Percentiles rank a stretch among this genome's conserved stretches.
phyloP scores from a whole-genome alignment of 2,888 invertebrate genomes.

The Vannuccia rotundouncinata region DNA sequence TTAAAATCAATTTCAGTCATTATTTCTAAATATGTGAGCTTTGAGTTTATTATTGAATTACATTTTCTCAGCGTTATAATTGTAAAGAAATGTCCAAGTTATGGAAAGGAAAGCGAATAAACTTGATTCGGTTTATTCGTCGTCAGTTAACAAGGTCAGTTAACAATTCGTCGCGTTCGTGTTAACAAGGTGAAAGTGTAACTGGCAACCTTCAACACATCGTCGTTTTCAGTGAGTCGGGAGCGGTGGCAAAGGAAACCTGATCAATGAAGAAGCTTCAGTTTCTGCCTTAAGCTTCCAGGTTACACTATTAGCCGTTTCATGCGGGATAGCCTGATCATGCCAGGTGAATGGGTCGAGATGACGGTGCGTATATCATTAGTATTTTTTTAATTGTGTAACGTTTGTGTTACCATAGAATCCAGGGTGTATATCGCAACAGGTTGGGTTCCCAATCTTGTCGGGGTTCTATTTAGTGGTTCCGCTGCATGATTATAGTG shows the following conservation, averaged over 20 bases:
- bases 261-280: neutral
- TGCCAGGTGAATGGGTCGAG: conserved; percentile 9
- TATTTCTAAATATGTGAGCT: neutral
- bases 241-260: neutral
- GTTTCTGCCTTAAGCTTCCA: neutral
- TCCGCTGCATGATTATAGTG: too few species aligned
- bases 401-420: too few species aligned
- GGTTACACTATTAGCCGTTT: neutral
- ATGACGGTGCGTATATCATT: neutral
- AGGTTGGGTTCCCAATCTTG: too few species aligned
- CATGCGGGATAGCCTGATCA: neutral
- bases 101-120: neutral
- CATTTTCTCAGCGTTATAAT: neutral
- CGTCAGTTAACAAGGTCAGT: neutral
- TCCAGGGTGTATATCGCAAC: too few species aligned
- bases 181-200: neutral
- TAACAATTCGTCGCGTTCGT: too few species aligned
- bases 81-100: neutral
- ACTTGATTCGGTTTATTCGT: neutral
- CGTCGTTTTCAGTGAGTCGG: neutral
- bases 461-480: too few species aligned
- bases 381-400: too few species aligned
- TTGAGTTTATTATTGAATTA: neutral
- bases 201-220: neutral
- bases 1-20: too few species aligned